Base-by-base conservation (phyloP, 1,140 invertebrate genomes). In the Diabrotica undecimpunctata region DNA sequence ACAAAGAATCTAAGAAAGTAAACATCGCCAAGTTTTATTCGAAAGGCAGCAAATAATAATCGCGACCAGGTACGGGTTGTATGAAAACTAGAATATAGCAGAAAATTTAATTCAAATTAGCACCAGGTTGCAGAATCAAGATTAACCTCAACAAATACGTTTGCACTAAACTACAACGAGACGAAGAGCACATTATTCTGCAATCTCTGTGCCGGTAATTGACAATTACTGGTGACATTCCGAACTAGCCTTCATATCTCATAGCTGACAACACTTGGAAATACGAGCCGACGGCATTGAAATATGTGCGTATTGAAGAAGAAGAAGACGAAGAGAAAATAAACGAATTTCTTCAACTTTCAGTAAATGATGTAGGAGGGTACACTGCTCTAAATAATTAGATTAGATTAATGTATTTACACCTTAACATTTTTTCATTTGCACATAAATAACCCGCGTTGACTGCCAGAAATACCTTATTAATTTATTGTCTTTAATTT, bases 231-330 rank as follows among this genome's bases (percentile, higher is more conserved):
- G 25, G 54, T 55, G 54, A 55, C 54, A 55, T 55, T 55, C 54
- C 54, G 25, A 25, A 55, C 54, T 55, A 55, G 54, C 54, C 13
- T 14, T 55, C 54, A 55, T 55, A 55, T 55, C 54, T 55, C 54
- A 55, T 55, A 55, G 54, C 54, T 55, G 54, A 55, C 54, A 55
- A 55, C 54, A 55, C 54, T 55, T 55, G 54, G 54, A 55, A 55
- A 55, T 55, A 55, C 54, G 54, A 14, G 8, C 13, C 25, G 41
- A 46, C n/a, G 54, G 54, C 54, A 11, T 25, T 55, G 54, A 55
- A 55, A 55, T 55, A 55, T 55, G 54, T 55, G 54, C 54, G 35
- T 55, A 55, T 55, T 36, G 35, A 55, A 25, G 54, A 36, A 55
- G 8, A 46, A 2, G 41, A 46, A 8, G 41, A 46, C 8, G 41